Percentiles rank a stretch among this genome's conserved stretches.
Evolutionary conservation across 1,140 invertebrate genomes (phyloP).

Genomic region (Panulirus ornatus): DNA sequence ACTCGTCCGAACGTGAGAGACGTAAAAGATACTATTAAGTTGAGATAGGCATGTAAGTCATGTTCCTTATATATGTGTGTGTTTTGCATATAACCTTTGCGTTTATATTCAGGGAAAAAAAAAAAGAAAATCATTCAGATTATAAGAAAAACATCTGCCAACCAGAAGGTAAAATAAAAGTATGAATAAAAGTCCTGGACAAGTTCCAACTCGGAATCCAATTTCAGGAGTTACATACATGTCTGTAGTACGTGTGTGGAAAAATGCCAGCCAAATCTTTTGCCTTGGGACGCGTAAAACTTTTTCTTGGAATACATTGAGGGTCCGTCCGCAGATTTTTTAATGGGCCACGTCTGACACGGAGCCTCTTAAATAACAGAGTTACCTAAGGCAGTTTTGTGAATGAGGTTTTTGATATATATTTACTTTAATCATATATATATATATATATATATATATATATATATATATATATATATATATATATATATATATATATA

Average conservation of each 20-base stretch:
- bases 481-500: too few species aligned
- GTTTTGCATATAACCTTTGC: too few species aligned
- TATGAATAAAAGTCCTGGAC: constrained; percentile 4
- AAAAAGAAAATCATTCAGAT: background rate
- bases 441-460: too few species aligned
- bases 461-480: too few species aligned
- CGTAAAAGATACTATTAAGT: too few species aligned
- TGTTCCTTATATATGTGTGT: background rate
- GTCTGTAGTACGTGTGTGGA: constrained; percentile 38
- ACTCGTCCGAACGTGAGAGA: too few species aligned
- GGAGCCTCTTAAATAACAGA: too few species aligned
- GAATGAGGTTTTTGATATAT: too few species aligned
- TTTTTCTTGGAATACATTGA: constrained; percentile 33
- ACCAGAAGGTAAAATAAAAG: background rate
- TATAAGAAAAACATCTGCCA: background rate
- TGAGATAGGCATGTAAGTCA: too few species aligned
- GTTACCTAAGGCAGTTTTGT: too few species aligned
- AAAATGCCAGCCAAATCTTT: constrained; percentile 52
- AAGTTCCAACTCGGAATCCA: constrained; percentile 53
- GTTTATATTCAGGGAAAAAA: too few species aligned
- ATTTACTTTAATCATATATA: too few species aligned
- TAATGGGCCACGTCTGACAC: background rate
- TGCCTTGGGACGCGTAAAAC: constrained; percentile 36
- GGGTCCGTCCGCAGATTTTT: constrained; percentile 21
- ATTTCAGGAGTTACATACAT: constrained; percentile 65